Evolutionary conservation across 2,113 vertebrate species (phyloP).

Genomic region (Hyperoodon ampullatus): DNA sequence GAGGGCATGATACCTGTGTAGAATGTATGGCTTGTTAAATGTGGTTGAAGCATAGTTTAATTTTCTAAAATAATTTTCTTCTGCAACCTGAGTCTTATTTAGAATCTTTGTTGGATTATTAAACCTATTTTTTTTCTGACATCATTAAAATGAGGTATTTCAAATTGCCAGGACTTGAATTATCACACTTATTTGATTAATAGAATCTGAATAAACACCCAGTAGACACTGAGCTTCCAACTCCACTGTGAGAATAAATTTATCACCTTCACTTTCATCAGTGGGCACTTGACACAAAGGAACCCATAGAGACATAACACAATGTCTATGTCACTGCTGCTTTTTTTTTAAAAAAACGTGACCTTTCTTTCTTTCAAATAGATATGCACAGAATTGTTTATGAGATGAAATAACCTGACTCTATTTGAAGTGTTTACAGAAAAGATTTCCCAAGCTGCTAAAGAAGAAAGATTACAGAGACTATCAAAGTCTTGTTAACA

Average conservation of each 20-base stretch:
- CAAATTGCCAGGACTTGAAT: neutral
- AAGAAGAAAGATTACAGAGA: conserved; percentile 60
- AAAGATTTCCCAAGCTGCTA: conserved; percentile 51
- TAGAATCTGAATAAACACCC: neutral
- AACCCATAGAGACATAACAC: neutral
- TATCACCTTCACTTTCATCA: neutral
- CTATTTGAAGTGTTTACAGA: conserved; percentile 61
- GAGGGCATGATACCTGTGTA: neutral
- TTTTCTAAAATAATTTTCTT: neutral
- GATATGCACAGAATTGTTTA: conserved; percentile 43
- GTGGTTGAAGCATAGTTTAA: neutral
- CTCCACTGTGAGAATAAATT: neutral
- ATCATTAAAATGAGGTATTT: neutral
- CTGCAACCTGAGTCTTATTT: neutral
- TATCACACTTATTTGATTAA: neutral
- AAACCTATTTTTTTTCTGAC: neutral
- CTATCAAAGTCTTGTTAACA: conserved; percentile 61
- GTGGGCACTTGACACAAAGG: neutral
- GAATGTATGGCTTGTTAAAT: neutral
- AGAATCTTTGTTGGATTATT: neutral
- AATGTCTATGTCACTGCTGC: neutral
- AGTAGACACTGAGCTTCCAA: neutral
- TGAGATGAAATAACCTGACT: conserved; percentile 29
- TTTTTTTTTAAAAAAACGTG: neutral
- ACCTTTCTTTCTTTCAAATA: conserved; percentile 49